Base-by-base conservation (phyloP, 1,140 invertebrate species). In the Papilio aristodemus region DNA sequence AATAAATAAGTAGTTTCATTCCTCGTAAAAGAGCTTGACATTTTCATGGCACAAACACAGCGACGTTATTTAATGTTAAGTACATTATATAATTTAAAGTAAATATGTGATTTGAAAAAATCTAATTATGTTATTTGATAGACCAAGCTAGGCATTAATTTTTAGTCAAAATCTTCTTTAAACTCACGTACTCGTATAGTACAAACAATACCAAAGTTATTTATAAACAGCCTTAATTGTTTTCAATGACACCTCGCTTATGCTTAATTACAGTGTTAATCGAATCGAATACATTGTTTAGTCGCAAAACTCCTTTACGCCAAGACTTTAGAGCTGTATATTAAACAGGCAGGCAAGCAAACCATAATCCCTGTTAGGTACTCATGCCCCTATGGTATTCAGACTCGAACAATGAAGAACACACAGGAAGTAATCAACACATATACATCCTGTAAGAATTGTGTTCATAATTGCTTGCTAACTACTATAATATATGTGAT, bases 401-500 rank as follows among this genome's bases (percentile, higher is more conserved):
- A 32, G 27, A 32, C 27, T 54, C 46, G 46, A 54, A 54, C 46
- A 54, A 54, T 54, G 46, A 54, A 46, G 43, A 46, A 10, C 17
- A 19, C 43, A 46, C 43, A 19, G 43, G 43, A 46, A 54, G 46
- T 54, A 54, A 54, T 54, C 46, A 54, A 54, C 46, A 54, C 46
- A 54, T 50, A 50, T 22, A 54, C 46, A 54, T 54, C 19, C 46
- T 22, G 19, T 9, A 54, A 54, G 46, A 54, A 54, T 54, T 54
- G 46, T 54, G 46, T 54, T 54, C 46, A 54, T 54, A 54, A 54
- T 54, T 54, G 46, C 46, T 54, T 54, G 46, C 19, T 54, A 54
- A 54, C 46, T 54, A 54, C 46, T 25, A 11, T 54, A 54, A 54
- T 54, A 54, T 54, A 54, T 54, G 46, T 22, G 19, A 54, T 54